Evolutionary conservation across 1,140 invertebrate species (phyloP).

Genomic region (Anastrepha ludens): DNA sequence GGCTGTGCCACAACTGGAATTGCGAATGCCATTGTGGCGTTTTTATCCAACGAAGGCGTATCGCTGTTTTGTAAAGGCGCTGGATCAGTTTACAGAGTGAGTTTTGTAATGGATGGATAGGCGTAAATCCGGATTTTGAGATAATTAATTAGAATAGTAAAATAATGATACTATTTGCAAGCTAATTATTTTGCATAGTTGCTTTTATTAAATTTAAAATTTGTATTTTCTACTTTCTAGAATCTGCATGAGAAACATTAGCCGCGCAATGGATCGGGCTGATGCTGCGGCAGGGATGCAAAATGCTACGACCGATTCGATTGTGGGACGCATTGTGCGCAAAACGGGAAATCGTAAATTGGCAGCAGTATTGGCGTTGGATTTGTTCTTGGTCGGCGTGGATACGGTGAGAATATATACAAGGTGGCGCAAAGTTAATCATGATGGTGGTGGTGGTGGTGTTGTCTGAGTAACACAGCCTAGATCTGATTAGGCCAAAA

Average conservation of each 20-base stretch:
- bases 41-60: constrained; percentile 85
- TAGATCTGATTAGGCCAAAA: too few species aligned
- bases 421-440: not conserved
- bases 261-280: constrained; percentile 76
- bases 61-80: constrained; percentile 82
- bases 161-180: not conserved
- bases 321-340: constrained; percentile 79
- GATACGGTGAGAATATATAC: constrained; percentile 80
- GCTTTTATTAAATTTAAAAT: not conserved
- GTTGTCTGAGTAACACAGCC: too few species aligned
- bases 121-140: not conserved
- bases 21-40: constrained; percentile 88
- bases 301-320: constrained; percentile 76
- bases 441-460: too few species aligned
- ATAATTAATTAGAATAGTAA: not conserved
- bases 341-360: constrained; percentile 81
- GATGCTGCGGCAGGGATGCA: constrained; percentile 64
- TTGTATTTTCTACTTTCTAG: constrained; percentile 70
- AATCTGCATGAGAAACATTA: constrained; percentile 80
- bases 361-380: constrained; percentile 85
- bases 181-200: too few species aligned
- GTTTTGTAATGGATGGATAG: constrained; percentile 58
- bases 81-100: constrained; percentile 84
- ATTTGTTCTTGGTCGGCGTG: constrained; percentile 90
- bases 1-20: constrained; percentile 85